These are phyloP conservation scores for Sinella curviseta DNA, from an alignment of 1,140 invertebrate species.

Conservation along the genomic window DNA sequence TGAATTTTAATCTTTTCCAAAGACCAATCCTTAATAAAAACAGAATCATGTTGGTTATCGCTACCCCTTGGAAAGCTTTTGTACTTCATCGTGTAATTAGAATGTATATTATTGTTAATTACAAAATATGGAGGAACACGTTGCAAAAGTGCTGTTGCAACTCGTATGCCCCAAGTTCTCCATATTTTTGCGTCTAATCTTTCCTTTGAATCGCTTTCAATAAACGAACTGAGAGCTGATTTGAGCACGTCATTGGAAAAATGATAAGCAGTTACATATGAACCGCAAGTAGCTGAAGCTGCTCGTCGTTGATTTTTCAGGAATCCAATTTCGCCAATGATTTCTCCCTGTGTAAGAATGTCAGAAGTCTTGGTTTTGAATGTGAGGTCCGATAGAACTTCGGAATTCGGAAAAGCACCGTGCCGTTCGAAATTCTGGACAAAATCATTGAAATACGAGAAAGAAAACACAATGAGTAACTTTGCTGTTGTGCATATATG, in stretches of 20 bases:
- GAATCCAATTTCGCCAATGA: slow-evolving; percentile 56
- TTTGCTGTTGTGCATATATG: too few relatives aligned
- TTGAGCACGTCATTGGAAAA: slow-evolving; percentile 24
- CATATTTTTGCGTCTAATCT: slow-evolving; percentile 45
- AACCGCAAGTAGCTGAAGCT: slow-evolving; percentile 55
- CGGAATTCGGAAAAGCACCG: slow-evolving; percentile 35
- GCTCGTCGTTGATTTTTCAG: slow-evolving; percentile 52
- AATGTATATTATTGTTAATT: neutral
- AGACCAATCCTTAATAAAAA: slow-evolving; percentile 21
- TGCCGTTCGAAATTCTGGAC: slow-evolving; percentile 27
- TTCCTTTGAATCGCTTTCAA: neutral
- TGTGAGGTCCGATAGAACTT: slow-evolving; percentile 23
- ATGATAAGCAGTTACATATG: slow-evolving; percentile 53
- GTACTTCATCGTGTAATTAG: neutral
- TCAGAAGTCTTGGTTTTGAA: slow-evolving; percentile 50
- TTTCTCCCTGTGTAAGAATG: slow-evolving; percentile 54
- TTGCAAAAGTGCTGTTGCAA: slow-evolving; percentile 45
- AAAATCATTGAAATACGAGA: neutral
- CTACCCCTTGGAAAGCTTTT: too few relatives aligned
- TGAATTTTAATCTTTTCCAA: slow-evolving; percentile 31
- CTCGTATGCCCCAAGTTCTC: slow-evolving; percentile 41
- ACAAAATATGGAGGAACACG: slow-evolving; percentile 18
- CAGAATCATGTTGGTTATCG: too few relatives aligned
- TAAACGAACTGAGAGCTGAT: neutral
- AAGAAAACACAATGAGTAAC: neutral